Evolutionary conservation across 2,113 vertebrate species (phyloP), one percentile per base, ranked within the genome.

Genomic region (Crotalus viridis): DNA sequence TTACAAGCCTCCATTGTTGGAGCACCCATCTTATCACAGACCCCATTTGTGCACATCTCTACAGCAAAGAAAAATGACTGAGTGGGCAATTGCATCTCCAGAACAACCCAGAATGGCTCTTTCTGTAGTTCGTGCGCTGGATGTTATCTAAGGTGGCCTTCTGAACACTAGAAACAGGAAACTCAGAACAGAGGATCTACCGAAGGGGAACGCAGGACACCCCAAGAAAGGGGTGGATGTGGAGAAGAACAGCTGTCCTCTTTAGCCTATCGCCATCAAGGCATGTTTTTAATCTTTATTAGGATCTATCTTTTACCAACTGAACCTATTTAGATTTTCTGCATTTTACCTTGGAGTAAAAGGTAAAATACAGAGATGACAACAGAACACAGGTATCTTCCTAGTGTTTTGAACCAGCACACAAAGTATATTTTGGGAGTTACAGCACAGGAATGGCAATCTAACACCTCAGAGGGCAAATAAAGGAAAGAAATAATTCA

Each of bases 271-370:
- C 5, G 22, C 19, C 69, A 39, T 5, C 19, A 15, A 28, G 51
- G n/a, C n/a, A 15, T 56, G 24, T 6, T 88, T 56, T 57, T 57
- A 13, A 61, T 61, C 61, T 95, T 96, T 95, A 46, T 95, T 94
- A 97, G 94, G 95, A 97, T 96, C 97, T 96, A 97, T 95, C 54
- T 90, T 96, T 95, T 95, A 96, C 94, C 96, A 95, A 64, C 97
- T 86, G 93, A 43, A 56, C 19, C 93, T 94, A 95, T 54, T 95
- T 95, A 93, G 94, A 91, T 91, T 95, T 19, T 51, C 48, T 33
- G 26, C 46, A n/a, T 61, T 33, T 21, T 7, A 22, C 5, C n/a
- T 17, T 17, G 13, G n/a, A 39, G n/a, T 19, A 74, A 6, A 39
- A 74, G n/a, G n/a, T 19, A 39, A 81, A 81, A 39, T 39, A 39